phyloP scores from a whole-genome alignment of 2,888 invertebrate species.

The Plagiodera versicolora region DNA sequence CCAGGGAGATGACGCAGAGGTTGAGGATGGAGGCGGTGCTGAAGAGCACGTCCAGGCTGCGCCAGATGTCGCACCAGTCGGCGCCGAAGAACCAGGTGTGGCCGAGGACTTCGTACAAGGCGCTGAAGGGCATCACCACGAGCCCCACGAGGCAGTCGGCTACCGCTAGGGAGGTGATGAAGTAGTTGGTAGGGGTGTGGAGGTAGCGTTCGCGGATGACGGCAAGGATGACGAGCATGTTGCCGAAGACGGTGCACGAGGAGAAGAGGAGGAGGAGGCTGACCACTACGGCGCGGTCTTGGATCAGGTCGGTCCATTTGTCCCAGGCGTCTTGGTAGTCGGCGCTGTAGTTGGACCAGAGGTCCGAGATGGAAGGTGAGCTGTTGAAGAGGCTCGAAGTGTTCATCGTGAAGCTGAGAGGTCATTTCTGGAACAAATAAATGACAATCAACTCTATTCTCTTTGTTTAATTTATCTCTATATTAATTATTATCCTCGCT shows the following conservation, averaged over 20 bases:
- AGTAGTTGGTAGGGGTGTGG: constrained; percentile 96
- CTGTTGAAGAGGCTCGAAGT: constrained; percentile 32
- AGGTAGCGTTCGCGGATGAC: constrained; percentile 91
- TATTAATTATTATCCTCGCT: no score
- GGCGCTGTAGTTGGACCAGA: constrained; percentile 47
- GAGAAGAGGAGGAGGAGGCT: constrained; percentile 84
- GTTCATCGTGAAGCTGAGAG: constrained; percentile 35
- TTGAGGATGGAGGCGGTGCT: constrained; percentile 97
- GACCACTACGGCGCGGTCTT: constrained; percentile 77
- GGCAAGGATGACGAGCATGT: constrained; percentile 90
- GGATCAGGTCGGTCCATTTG: constrained; percentile 59
- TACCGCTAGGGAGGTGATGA: constrained; percentile 94
- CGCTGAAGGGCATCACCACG: constrained; percentile 97
- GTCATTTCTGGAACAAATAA: constrained; percentile 39
- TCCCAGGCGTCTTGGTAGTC: constrained; percentile 51
- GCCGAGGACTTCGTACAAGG: constrained; percentile 84
- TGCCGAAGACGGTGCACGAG: constrained; percentile 91
- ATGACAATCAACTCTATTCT: no score
- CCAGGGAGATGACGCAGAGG: constrained; percentile 93
- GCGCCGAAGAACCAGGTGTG: constrained; percentile 94
- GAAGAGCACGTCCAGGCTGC: constrained; percentile 94
- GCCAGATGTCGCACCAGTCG: constrained; percentile 97
- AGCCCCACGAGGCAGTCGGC: constrained; percentile 96
- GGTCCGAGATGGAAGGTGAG: constrained; percentile 32
- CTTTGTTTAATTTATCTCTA: no score